A percentile compares a stretch with the other conserved stretches of the same genome.
phyloP scores from a whole-genome alignment of 2,888 invertebrate genomes.

The Malthinus flaveolus region DNA sequence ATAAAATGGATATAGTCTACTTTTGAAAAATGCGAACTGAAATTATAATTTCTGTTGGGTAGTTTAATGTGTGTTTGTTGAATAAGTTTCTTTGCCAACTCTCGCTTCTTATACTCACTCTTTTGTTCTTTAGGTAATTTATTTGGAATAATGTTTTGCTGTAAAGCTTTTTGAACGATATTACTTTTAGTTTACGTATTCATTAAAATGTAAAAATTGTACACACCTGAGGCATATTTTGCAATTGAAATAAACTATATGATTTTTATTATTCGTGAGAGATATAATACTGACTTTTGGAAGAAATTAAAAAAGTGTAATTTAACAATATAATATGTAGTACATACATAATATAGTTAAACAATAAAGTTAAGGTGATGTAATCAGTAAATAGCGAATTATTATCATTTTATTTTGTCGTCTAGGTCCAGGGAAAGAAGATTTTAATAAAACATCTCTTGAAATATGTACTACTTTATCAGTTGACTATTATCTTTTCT shows the following conservation, averaged over 20 bases:
- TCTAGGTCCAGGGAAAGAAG: no score
- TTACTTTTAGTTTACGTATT: conserved; percentile 17
- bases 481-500: no score
- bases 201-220: conserved; percentile 21
- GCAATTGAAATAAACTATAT: conserved; percentile 1
- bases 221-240: conserved; percentile 13
- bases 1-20: not conserved
- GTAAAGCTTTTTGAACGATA: conserved; percentile 11
- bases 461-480: no score
- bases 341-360: no score
- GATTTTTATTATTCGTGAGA: not conserved
- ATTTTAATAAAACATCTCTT: no score
- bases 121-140: conserved; percentile 34
- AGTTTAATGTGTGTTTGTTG: conserved; percentile 41
- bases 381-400: no score
- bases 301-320: no score
- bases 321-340: no score
- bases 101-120: conserved; percentile 21
- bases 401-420: no score
- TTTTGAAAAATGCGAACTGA: conserved; percentile 17
- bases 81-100: conserved; percentile 33
- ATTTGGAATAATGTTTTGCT: conserved; percentile 31
- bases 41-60: conserved; percentile 38
- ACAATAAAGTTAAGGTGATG: no score
- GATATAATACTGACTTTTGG: no score